Conservation (phyloP, 2,888 invertebrate genomes). For the Rhagium mordax region DNA sequence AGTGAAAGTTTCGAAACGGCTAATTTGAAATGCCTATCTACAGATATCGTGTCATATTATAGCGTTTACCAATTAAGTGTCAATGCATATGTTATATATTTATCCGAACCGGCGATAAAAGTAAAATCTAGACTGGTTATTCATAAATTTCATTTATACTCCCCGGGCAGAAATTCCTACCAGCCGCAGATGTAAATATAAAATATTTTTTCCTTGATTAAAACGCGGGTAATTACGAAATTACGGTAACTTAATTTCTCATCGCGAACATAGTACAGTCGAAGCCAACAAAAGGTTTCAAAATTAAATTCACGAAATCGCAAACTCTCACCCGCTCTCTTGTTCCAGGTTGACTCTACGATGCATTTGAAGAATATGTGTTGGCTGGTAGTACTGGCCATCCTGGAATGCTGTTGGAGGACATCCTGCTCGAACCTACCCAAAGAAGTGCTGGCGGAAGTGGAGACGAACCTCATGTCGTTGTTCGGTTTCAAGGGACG, state of each 20-base stretch:
- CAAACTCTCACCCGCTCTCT: background rate
- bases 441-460: conserved; percentile 68
- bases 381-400: conserved; percentile 57
- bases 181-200: too few species aligned
- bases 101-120: background rate
- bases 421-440: conserved; percentile 59
- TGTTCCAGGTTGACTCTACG: conserved; percentile 47
- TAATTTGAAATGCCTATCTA: background rate
- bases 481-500: conserved; percentile 75
- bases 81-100: background rate
- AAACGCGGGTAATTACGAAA: too few species aligned
- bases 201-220: too few species aligned
- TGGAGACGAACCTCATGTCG: conserved; percentile 76
- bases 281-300: too few species aligned
- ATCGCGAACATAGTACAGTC: too few species aligned
- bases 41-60: background rate
- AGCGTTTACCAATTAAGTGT: background rate
- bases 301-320: too few species aligned
- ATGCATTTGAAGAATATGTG: conserved; percentile 51
- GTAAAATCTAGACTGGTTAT: background rate
- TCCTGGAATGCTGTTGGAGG: conserved; percentile 52
- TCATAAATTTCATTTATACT: background rate
- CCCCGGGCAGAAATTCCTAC: background rate
- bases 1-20: background rate
- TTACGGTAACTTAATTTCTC: too few species aligned